Conservation (phyloP, 1,140 invertebrate genomes). For the Nasonia vitripennis region DNA sequence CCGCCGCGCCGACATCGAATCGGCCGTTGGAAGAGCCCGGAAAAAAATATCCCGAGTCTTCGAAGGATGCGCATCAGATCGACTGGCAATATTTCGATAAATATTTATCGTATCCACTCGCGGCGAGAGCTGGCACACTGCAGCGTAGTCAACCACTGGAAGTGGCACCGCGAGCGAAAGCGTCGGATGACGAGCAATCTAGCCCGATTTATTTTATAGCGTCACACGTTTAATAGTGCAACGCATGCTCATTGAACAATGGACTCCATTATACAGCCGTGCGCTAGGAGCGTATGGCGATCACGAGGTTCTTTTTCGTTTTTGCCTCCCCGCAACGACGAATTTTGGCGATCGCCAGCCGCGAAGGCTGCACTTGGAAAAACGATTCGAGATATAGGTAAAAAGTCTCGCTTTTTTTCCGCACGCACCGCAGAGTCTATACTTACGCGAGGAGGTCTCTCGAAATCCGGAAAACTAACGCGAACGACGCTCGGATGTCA, state of each 20-base stretch:
- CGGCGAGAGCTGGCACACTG: no score
- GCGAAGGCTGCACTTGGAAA: not conserved
- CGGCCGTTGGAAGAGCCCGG: no score
- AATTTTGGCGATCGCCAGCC: not conserved
- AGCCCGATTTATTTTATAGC: constrained; percentile 32
- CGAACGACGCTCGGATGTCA: constrained; percentile 17
- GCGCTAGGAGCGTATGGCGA: no score
- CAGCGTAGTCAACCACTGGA: not conserved
- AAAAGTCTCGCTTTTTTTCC: not conserved
- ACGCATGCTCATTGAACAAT: constrained; percentile 24
- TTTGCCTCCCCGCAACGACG: not conserved
- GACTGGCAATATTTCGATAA: no score
- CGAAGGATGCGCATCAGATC: no score
- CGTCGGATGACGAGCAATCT: not conserved
- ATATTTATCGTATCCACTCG: no score
- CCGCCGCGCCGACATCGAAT: not conserved
- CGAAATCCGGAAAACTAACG: constrained; percentile 16
- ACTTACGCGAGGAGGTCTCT: not conserved
- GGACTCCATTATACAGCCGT: not conserved
- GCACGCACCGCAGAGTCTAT: not conserved
- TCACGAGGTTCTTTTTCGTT: not conserved
- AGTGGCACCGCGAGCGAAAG: constrained; percentile 12
- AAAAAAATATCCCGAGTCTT: no score
- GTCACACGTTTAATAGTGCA: constrained; percentile 15
- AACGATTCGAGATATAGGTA: not conserved